These are phyloP conservation scores for Gouania willdenowi DNA, from an alignment of 2,797 vertebrate genomes.

Conservation along the genomic window DNA sequence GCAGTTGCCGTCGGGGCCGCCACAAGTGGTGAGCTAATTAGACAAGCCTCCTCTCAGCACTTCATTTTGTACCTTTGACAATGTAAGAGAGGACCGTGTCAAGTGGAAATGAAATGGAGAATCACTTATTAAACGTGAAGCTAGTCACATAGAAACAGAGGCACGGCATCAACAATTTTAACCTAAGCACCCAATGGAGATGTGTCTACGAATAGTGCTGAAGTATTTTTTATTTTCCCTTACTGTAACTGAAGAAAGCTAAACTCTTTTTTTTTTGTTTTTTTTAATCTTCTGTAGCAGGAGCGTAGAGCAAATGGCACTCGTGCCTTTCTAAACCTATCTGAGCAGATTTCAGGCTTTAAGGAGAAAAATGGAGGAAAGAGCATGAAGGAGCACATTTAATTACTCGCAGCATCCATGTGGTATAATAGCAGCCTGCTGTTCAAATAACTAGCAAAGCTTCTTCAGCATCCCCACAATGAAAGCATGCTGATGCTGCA, in stretches of 20 bases:
- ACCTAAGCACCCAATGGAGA: slow-evolving; percentile 36
- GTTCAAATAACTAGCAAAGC: slow-evolving; percentile 49
- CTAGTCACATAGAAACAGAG: slow-evolving; percentile 37
- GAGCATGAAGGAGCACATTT: slow-evolving; percentile 41
- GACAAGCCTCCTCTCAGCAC: slow-evolving; percentile 34
- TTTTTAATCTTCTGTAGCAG: slow-evolving; percentile 6
- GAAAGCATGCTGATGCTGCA: slow-evolving; percentile 61
- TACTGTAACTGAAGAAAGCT: too few species aligned
- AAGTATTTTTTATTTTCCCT: too few species aligned
- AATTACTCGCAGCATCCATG: slow-evolving; percentile 63
- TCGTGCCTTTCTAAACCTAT: slow-evolving; percentile 26
- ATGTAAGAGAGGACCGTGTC: slow-evolving; percentile 40
- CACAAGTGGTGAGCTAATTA: slow-evolving; percentile 55
- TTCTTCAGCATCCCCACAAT: slow-evolving; percentile 45
- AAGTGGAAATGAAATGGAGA: slow-evolving; percentile 57
- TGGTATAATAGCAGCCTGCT: slow-evolving; percentile 46
- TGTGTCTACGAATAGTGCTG: slow-evolving; percentile 16
- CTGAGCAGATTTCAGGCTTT: slow-evolving; percentile 23
- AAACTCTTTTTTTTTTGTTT: neutral
- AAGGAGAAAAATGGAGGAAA: slow-evolving; percentile 1
- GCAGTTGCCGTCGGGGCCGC: slow-evolving; percentile 10
- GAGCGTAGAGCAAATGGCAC: slow-evolving; percentile 18
- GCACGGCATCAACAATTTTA: slow-evolving; percentile 44
- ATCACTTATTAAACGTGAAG: slow-evolving; percentile 53
- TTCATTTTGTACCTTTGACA: slow-evolving; percentile 49